A percentile compares a stretch with the other conserved stretches of the same genome.
phyloP scores from a whole-genome alignment of 2,888 invertebrate genomes.

The Chloroclystis v-ata region DNA sequence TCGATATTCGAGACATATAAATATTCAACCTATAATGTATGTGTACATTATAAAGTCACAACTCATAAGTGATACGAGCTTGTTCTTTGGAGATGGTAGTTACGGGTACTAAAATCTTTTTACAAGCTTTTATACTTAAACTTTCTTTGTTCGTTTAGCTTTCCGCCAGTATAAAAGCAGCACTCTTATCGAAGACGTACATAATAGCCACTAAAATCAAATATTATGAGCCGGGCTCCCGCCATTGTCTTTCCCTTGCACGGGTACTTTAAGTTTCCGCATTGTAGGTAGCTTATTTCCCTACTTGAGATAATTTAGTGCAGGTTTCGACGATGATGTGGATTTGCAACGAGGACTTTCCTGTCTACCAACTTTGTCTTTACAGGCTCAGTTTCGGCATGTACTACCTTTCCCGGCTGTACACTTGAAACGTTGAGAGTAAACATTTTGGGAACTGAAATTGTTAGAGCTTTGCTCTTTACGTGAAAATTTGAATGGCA shows the following conservation, averaged over 20 bases:
- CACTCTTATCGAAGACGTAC: not conserved
- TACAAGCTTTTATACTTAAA: conserved; percentile 5
- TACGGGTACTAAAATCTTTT: not conserved
- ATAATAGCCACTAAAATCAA: conserved; percentile 3
- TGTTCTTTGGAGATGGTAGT: not conserved
- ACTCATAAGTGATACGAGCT: not conserved
- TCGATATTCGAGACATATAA: no score
- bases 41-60: no score
- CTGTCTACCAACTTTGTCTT: conserved; percentile 44
- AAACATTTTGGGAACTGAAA: conserved; percentile 3
- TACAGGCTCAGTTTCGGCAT: conserved; percentile 22
- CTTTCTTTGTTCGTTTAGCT: not conserved
- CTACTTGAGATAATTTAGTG: conserved; percentile 33
- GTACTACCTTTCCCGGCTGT: conserved; percentile 3
- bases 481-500: not conserved
- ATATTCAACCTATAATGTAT: no score
- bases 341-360: conserved; percentile 38
- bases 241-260: conserved; percentile 1
- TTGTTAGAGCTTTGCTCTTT: not conserved
- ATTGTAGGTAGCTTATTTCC: conserved; percentile 33
- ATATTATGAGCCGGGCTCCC: not conserved
- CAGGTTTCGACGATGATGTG: conserved; percentile 32
- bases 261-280: conserved; percentile 33
- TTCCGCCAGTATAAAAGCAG: not conserved
- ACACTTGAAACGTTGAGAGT: conserved; percentile 3